Evolutionary conservation across 2,113 vertebrate genomes (phyloP).

Genomic region (Oryzias celebensis): DNA sequence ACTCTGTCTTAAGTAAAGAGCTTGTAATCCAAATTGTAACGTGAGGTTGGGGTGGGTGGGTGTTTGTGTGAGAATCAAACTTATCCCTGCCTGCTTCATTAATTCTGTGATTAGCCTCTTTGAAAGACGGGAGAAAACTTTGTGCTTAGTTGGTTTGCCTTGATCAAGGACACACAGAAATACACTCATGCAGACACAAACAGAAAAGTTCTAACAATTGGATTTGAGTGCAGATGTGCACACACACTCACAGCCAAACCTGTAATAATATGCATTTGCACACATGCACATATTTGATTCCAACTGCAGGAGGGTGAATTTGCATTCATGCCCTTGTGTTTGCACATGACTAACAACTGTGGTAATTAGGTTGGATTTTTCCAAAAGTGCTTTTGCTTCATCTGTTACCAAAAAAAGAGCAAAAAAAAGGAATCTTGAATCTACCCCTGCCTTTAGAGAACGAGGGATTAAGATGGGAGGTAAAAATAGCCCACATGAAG

Average conservation of each 20-base stretch:
- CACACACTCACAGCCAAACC: background rate
- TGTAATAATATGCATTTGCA: too few relatives aligned
- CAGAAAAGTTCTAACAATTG: constrained; percentile 11
- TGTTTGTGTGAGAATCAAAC: constrained; percentile 13
- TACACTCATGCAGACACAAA: constrained; percentile 8
- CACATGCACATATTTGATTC: too few relatives aligned
- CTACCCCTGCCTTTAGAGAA: too few relatives aligned
- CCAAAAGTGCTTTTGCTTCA: too few relatives aligned
- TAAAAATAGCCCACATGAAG: too few relatives aligned
- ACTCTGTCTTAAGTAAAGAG: constrained; percentile 18
- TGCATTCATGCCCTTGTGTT: too few relatives aligned
- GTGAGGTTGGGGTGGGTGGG: background rate
- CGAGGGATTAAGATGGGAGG: too few relatives aligned
- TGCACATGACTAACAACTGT: too few relatives aligned
- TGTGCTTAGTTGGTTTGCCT: constrained; percentile 24
- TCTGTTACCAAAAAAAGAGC: too few relatives aligned
- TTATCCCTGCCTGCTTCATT: constrained; percentile 32
- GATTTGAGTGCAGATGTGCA: constrained; percentile 1
- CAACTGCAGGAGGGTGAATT: too few relatives aligned
- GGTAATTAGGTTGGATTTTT: too few relatives aligned
- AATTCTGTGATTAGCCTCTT: constrained; percentile 40
- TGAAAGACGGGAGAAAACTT: constrained; percentile 38
- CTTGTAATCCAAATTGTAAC: constrained; percentile 49
- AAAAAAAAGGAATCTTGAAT: too few relatives aligned
- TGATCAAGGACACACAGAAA: constrained; percentile 29